Evolutionary conservation across 2,797 vertebrate genomes (phyloP), one percentile per base, ranked within the genome.

Genomic region (Amblyopsis hoosieri): DNA sequence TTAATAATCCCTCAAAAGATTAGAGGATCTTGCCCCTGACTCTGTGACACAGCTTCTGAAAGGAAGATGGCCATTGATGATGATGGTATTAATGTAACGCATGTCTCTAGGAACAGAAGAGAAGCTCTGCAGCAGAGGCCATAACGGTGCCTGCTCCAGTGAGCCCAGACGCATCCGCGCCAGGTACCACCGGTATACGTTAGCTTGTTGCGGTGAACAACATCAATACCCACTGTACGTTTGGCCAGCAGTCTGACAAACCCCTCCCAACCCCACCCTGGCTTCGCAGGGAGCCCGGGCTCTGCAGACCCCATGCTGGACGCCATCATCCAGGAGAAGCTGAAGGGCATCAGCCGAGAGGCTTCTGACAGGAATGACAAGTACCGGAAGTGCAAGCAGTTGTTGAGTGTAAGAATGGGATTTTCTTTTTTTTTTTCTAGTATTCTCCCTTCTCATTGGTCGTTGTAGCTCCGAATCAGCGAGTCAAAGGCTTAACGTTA

Each of bases 361-460:
- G 93, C 92, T 51, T 91, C 91, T 49, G 96, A 98, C 78, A 94
- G 94, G 89, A 94, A 90, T 69, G 97, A 97, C 84, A 99, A 95
- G 76, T 98, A 97, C 91, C 95, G 94, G 85, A 98, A 95, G 84
- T 99, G 90, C 94, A 98, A 95, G 90, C 95, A 96, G 74, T 92
- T 98, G 90, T 83, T 99, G 75, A 84, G 91, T 90, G 97, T 98
- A 91, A 93, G 93, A 89, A 79, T 76, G 12, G 5, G 15, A 0
- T n/a, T 1, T 50, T 1, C 60, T n/a, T 71, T 8, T 15, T 0
- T n/a, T 1, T 51, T 1, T 64, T 14, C 70, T 57, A 23, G 1
- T 9, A 51, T 63, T 45, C 1, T n/a, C 37, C 37, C 45, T 52
- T 46, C 29, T 61, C 63, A 52, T 6, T 37, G 13, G 7, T 66